Percentiles rank a stretch among this genome's conserved stretches.
These are phyloP conservation scores for Acomys russatus DNA, from an alignment of 2,797 vertebrate genomes.

Conservation along the genomic window DNA sequence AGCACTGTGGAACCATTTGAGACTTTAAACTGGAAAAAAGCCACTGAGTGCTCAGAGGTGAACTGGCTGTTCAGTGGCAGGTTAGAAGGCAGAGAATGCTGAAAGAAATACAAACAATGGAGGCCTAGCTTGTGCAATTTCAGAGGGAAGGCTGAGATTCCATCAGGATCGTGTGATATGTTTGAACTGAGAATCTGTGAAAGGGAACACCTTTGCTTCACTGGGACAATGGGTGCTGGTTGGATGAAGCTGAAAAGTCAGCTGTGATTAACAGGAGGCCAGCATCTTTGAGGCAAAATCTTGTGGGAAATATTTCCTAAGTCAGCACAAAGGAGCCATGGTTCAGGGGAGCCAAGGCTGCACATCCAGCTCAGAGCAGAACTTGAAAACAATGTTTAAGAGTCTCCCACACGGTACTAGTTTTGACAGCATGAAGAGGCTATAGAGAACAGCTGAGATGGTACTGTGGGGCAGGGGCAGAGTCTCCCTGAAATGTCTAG, in stretches of 20 bases:
- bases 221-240: not conserved
- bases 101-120: not conserved
- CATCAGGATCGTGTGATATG: too few species aligned
- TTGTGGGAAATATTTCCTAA: not conserved
- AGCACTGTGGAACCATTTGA: not conserved
- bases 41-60: not conserved
- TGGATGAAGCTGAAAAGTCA: not conserved
- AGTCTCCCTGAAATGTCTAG: too few species aligned
- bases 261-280: not conserved
- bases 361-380: not conserved
- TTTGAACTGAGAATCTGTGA: not conserved
- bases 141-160: not conserved
- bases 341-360: not conserved
- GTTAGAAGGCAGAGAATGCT: not conserved
- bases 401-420: not conserved
- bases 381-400: not conserved
- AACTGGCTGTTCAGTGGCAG: not conserved
- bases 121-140: not conserved
- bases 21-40: not conserved
- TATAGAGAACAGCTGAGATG: not conserved
- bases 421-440: not conserved
- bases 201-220: not conserved
- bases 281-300: not conserved
- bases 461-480: not conserved
- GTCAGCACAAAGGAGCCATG: not conserved